phyloP scores from a whole-genome alignment of 2,797 vertebrate genomes.

The Nasua narica region DNA sequence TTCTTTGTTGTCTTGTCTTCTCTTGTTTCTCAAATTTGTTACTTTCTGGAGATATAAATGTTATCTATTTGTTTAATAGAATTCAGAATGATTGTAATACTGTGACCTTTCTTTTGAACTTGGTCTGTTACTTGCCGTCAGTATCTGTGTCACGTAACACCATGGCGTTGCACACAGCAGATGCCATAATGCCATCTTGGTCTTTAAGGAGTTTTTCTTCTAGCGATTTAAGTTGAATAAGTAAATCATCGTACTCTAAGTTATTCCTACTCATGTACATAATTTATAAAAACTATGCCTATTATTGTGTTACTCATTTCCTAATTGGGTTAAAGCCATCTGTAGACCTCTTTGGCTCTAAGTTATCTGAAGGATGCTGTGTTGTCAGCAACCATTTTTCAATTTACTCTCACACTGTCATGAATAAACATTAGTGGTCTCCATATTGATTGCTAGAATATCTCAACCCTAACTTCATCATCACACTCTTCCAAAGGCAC shows the following conservation, averaged over 20 bases:
- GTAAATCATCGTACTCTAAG: conserved; percentile 1
- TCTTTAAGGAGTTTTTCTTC: conserved; percentile 17
- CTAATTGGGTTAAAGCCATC: neutral
- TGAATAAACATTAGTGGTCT: conserved; percentile 29
- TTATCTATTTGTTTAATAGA: neutral
- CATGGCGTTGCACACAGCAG: neutral
- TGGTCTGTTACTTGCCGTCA: neutral
- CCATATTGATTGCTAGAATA: neutral
- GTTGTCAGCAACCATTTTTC: conserved; percentile 23
- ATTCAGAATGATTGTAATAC: neutral
- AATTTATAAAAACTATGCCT: neutral
- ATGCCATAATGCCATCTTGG: neutral
- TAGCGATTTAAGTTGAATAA: neutral
- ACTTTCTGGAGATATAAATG: neutral
- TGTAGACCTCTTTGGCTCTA: conserved; percentile 22
- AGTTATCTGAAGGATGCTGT: neutral
- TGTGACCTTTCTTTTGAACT: neutral
- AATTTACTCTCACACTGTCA: conserved; percentile 18
- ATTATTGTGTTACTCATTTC: neutral
- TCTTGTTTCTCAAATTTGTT: neutral
- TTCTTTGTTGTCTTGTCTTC: neutral
- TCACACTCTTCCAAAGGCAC: neutral
- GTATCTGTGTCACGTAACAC: neutral
- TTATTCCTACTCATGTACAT: conserved; percentile 5
- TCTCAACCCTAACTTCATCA: neutral